These are phyloP conservation scores for Mylabris sibirica DNA, from an alignment of 2,888 invertebrate species.

Conservation along the genomic window DNA sequence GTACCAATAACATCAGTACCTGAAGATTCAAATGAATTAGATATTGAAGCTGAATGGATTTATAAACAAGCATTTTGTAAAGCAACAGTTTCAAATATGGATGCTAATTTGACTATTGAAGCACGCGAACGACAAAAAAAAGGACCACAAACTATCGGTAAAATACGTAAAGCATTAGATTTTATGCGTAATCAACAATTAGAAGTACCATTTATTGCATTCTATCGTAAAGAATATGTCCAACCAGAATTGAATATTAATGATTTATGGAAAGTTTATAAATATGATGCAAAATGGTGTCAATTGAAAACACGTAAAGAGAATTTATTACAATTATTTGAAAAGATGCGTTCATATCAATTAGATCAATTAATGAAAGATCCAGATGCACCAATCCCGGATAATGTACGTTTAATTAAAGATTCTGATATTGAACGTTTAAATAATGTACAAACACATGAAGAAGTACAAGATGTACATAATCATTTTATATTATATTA, in stretches of 20 bases:
- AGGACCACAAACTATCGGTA: slow-evolving; percentile 78
- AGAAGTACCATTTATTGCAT: slow-evolving; percentile 98
- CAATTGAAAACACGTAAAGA: slow-evolving; percentile 86
- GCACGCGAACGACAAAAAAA: slow-evolving; percentile 68
- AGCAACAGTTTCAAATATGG: slow-evolving; percentile 82
- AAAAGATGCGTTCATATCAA: slow-evolving; percentile 93
- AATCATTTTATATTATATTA: slow-evolving; percentile 94
- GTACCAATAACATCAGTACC: slow-evolving; percentile 84
- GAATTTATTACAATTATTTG: slow-evolving; percentile 81
- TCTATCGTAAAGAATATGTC: slow-evolving; percentile 97
- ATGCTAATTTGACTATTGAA: slow-evolving; percentile 64
- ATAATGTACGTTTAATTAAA: slow-evolving; percentile 80
- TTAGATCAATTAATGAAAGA: slow-evolving; percentile 81
- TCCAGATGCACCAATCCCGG: slow-evolving; percentile 84
- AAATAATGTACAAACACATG: slow-evolving; percentile 80
- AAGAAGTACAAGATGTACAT: slow-evolving; percentile 92
- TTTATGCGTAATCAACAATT: slow-evolving; percentile 95
- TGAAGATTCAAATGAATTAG: slow-evolving; percentile 86
- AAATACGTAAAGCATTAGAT: slow-evolving; percentile 92
- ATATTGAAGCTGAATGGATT: slow-evolving; percentile 97
- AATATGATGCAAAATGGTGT: slow-evolving; percentile 95
- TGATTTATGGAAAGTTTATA: slow-evolving; percentile 98
- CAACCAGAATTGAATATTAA: slow-evolving; percentile 93
- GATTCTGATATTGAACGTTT: slow-evolving; percentile 86
- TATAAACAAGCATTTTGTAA: slow-evolving; percentile 90